These are phyloP conservation scores for Macaca nemestrina DNA, from an alignment of 2,113 vertebrate species.

Conservation along the genomic window DNA sequence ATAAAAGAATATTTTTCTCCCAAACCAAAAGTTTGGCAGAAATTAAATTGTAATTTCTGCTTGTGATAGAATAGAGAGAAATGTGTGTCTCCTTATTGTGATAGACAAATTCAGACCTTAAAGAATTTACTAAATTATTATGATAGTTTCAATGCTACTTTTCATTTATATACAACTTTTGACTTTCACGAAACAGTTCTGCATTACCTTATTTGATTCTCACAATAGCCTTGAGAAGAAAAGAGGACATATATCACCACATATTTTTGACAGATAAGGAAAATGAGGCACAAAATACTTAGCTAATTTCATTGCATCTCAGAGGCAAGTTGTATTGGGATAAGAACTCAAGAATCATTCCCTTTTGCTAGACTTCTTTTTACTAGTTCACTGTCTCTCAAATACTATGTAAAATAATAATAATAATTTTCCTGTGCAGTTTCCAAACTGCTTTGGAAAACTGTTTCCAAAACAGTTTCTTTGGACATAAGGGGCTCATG, in stretches of 20 bases:
- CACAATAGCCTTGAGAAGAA: slow-evolving; percentile 16
- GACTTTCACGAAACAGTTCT: not conserved
- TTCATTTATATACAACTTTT: not conserved
- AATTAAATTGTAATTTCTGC: not conserved
- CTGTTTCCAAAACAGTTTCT: not conserved
- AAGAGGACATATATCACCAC: not conserved
- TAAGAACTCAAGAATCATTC: not conserved
- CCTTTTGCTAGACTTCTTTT: not conserved
- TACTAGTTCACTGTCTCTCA: not conserved
- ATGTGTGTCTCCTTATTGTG: not conserved
- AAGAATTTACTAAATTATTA: not conserved
- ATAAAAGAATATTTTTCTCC: not conserved
- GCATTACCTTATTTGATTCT: slow-evolving; percentile 24
- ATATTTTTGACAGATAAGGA: not conserved
- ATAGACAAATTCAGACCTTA: not conserved
- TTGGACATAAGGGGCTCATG: not conserved
- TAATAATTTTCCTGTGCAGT: not conserved
- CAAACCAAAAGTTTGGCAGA: not conserved
- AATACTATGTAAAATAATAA: not conserved
- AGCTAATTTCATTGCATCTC: not conserved
- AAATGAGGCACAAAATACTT: not conserved
- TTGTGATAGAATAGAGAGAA: not conserved
- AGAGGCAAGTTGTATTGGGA: not conserved
- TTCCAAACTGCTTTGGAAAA: no score
- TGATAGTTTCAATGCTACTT: not conserved